phyloP scores from a whole-genome alignment of 2,113 vertebrate species.

The Symphodus melops region DNA sequence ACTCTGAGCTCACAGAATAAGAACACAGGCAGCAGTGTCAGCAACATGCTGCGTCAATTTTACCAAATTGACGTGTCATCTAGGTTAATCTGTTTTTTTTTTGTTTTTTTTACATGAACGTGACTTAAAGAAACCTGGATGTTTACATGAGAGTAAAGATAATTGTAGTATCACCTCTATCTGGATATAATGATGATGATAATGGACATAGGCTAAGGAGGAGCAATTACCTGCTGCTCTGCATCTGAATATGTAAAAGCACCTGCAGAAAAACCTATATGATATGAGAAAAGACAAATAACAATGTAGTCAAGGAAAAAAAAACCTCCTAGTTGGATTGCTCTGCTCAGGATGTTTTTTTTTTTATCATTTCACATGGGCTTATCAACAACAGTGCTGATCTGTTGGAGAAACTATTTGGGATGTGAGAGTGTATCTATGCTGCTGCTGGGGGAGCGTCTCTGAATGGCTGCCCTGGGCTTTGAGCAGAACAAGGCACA shows the following conservation, averaged over 20 bases:
- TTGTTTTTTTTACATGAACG: slow-evolving; percentile 24
- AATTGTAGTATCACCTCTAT: slow-evolving; percentile 56
- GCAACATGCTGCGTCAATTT: slow-evolving; percentile 15
- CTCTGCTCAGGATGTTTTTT: slow-evolving; percentile 33
- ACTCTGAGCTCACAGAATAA: background rate
- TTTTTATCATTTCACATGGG: slow-evolving; percentile 36
- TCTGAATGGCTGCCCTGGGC: slow-evolving; percentile 79
- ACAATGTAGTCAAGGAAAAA: slow-evolving; percentile 12
- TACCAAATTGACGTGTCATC: slow-evolving; percentile 42
- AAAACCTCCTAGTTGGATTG: slow-evolving; percentile 35
- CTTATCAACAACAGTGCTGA: slow-evolving; percentile 55
- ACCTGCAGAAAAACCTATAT: background rate
- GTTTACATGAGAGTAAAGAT: slow-evolving; percentile 45
- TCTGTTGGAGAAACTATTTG: slow-evolving; percentile 67
- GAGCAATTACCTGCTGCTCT: slow-evolving; percentile 49
- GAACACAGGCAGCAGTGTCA: background rate
- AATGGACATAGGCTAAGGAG: slow-evolving; percentile 41
- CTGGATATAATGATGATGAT: slow-evolving; percentile 39
- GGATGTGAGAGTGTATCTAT: slow-evolving; percentile 58
- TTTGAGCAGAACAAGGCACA: slow-evolving; percentile 69
- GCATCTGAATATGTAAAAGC: slow-evolving; percentile 23
- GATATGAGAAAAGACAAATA: slow-evolving; percentile 36
- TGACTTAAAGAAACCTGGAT: slow-evolving; percentile 50
- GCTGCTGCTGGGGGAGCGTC: slow-evolving; percentile 61
- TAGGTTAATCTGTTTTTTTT: slow-evolving; percentile 55